Base-by-base conservation (phyloP, 2,888 invertebrate species). In the Autographa pulchrina region DNA sequence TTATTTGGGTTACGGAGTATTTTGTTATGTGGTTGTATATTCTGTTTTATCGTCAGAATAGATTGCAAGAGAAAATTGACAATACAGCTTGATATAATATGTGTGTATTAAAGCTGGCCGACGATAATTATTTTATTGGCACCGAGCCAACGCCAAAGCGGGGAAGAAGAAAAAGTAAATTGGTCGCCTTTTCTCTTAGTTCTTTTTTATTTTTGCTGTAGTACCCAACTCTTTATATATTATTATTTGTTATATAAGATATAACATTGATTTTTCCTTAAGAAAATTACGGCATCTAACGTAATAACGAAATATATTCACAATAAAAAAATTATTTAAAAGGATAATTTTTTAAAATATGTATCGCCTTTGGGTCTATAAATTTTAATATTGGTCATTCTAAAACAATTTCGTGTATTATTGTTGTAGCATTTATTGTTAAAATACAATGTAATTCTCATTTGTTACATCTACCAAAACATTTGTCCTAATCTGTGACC, bases 121-220 rank as follows among this genome's bases (percentile, higher is more conserved):
- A 77, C 58, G 74, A 80, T 80, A 78, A 78, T 80, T 81, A 80
- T 59, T 66, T 80, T 80, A 78, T 80, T 78, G 78, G 81, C 81
- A 60, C 54, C 32, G 41, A 25, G 81, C 81, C 78, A 78, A 81
- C 54, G 61, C 61, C 68, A 76, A 63, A 72, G 62, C 69, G 68
- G 60, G 81, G 58, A 69, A 68, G 61, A 63, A 65, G 67, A 76
- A 76, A 77, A 69, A 67, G 65, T 72, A 72, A 80, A 72, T 70
- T 62, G 48, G 70, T 67, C 59, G 67, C 66, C 75, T 75, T 73
- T 64, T 79, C 66, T 79, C 70, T 75, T 75, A 66, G 63, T 66
- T 66, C 56, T 66, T 59, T 62, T 77, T 78, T 66, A 76, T 75
- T 77, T 65, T 38, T 56, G 25, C 41, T 18, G 54, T 70, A 32